These are phyloP conservation scores for Tribolium freemani DNA, from an alignment of 2,888 invertebrate genomes.

Conservation along the genomic window DNA sequence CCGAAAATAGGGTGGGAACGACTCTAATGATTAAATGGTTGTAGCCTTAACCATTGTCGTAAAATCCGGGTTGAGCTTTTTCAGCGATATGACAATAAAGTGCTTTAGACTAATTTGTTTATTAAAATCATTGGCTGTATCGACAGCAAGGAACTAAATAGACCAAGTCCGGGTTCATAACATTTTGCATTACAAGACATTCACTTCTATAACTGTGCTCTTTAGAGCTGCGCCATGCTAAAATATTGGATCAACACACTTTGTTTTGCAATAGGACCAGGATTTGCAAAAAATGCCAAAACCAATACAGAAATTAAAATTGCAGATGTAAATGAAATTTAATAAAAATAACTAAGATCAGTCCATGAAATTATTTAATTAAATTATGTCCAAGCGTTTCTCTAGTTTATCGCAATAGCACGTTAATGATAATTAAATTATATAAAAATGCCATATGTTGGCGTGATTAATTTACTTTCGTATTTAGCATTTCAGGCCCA, in stretches of 20 bases:
- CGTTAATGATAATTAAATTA: conserved; percentile 22
- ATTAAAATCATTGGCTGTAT: conserved; percentile 27
- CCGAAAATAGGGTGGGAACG: conserved; percentile 18
- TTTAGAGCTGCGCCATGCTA: conserved; percentile 11
- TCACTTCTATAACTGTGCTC: conserved; percentile 38
- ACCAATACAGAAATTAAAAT: too few relatives aligned
- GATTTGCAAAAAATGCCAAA: too few relatives aligned
- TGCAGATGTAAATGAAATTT: too few relatives aligned
- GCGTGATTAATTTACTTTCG: conserved; percentile 13
- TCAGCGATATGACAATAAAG: conserved; percentile 11
- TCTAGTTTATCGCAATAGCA: conserved; percentile 12
- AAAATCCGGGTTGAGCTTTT: conserved; percentile 10
- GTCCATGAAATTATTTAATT: too few relatives aligned
- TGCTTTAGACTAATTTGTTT: conserved; percentile 18
- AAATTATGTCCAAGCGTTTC: too few relatives aligned
- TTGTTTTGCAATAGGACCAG: not conserved
- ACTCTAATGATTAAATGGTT: not conserved
- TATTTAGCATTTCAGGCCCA: conserved; percentile 4
- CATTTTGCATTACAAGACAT: conserved; percentile 38
- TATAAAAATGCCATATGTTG: not conserved
- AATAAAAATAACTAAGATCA: too few relatives aligned
- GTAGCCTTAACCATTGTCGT: not conserved
- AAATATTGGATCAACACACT: conserved; percentile 14
- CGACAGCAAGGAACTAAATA: conserved; percentile 24
- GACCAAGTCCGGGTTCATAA: conserved; percentile 41